These are phyloP conservation scores for Megaceryle maxima DNA, from an alignment of 2,113 vertebrate genomes.

Conservation along the genomic window DNA sequence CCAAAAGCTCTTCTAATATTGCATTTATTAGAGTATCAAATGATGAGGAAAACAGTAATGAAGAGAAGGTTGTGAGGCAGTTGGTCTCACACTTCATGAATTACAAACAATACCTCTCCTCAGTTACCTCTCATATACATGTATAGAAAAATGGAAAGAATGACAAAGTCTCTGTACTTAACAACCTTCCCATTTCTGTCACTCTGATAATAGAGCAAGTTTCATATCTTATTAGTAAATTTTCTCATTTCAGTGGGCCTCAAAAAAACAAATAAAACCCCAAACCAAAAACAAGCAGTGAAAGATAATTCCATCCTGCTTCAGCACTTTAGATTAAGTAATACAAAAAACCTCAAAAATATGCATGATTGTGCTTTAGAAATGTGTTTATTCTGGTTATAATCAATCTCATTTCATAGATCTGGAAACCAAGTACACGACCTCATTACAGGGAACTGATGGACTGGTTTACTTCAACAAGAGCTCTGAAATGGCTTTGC, in stretches of 20 bases:
- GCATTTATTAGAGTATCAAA: not conserved
- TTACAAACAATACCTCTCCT: not conserved
- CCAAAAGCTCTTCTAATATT: not conserved
- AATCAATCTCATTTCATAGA: not conserved
- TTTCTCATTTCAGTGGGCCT: not conserved
- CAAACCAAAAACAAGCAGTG: not conserved
- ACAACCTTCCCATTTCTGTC: not conserved
- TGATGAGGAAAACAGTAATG: not conserved
- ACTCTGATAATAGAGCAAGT: not conserved
- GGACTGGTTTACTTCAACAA: not conserved
- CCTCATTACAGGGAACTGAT: rapidly evolving
- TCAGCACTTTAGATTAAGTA: not conserved
- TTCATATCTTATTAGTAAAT: not conserved
- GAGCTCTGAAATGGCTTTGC: not conserved
- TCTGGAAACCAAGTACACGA: not conserved
- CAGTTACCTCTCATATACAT: not conserved
- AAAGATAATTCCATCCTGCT: not conserved
- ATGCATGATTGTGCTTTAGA: not conserved
- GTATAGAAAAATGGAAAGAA: not conserved
- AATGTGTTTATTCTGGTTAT: not conserved
- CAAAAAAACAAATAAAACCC: not conserved
- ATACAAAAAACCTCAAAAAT: not conserved
- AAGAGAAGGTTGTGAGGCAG: not conserved
- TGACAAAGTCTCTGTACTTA: not conserved
- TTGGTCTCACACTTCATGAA: not conserved